Base-by-base conservation (phyloP, 2,113 vertebrate species). In the Sinocyclocheilus grahami region DNA sequence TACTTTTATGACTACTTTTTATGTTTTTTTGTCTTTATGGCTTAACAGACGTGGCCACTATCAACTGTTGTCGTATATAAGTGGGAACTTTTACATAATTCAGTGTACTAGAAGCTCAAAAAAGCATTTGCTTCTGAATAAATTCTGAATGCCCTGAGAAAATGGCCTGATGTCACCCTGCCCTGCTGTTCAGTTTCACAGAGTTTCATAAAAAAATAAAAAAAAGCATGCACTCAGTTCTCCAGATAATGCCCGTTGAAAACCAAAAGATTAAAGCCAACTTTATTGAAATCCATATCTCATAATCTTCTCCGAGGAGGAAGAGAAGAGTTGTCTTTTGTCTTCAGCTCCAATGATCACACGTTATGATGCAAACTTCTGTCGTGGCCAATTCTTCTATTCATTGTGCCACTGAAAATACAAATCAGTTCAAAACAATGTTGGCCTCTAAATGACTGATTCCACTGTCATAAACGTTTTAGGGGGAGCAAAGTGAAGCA, bases 401-500 rank as follows among this genome's bases (percentile, higher is more conserved):
- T 87, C 72, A 88, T 90, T 90, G 74, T 87, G 78, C 82, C 39
- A 63, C 74, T 86, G 78, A 60, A 87, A 87, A 80, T 84, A 86
- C 86, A 84, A 90, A 89, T 90, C 88, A 86, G 86, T 89, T 88
- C 63, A 90, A 86, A 93, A 92, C 89, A 90, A 91, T 89, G 88
- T 83, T 85, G 82, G 82, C 81, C 81, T 89, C 84, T 82, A 82
- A 91, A 85, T 86, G 89, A 89, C 89, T 87, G 87, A 89, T 89
- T 91, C 76, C 78, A 87, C 82, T 87, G 67, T 89, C 89, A 89
- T 91, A 88, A 93, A 91, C 88, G 89, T 90, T 92, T 90, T 90
- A 90, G 80, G 46, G 87, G 78, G 72, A 89, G 71, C 85, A 92
- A 93, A 91, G 91, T 90, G 72, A 92, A 89, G 78, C 90, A 90